Evolutionary conservation across 92 coral and sea anemone species (phyloP).

Genomic region (Ricordea florida): DNA sequence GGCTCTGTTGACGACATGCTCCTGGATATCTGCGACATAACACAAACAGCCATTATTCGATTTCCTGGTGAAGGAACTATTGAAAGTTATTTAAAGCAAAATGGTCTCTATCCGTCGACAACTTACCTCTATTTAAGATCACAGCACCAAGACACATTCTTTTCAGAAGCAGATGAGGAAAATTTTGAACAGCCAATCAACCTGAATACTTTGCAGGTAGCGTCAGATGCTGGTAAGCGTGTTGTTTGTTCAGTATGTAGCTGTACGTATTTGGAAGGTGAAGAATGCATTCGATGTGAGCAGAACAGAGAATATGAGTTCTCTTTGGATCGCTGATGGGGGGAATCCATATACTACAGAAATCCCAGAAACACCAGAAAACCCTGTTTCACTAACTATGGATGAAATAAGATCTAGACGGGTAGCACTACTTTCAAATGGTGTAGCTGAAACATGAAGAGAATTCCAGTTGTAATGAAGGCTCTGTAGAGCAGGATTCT

Average conservation of each 20-base stretch:
- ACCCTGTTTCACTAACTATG: constrained; percentile 5
- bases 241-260: constrained; percentile 33
- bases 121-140: constrained; percentile 61
- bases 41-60: too few species aligned
- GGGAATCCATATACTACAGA: neutral
- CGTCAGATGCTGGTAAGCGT: neutral
- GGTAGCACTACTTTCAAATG: constrained; percentile 27
- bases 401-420: constrained; percentile 38
- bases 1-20: too few species aligned
- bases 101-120: constrained; percentile 59
- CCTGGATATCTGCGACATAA: too few species aligned
- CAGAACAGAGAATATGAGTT: constrained; percentile 41
- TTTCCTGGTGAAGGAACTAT: too few species aligned
- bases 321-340: constrained; percentile 18
- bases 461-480: neutral
- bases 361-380: too few species aligned
- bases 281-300: constrained; percentile 33
- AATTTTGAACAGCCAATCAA: neutral
- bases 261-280: constrained; percentile 30
- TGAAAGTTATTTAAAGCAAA: constrained; percentile 22
- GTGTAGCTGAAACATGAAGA: neutral
- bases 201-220: neutral
- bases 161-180: constrained; percentile 25
- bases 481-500: neutral
- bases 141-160: constrained; percentile 30